These are phyloP conservation scores for Danio rerio DNA, from an alignment of 2,113 vertebrate species.

Conservation along the genomic window DNA sequence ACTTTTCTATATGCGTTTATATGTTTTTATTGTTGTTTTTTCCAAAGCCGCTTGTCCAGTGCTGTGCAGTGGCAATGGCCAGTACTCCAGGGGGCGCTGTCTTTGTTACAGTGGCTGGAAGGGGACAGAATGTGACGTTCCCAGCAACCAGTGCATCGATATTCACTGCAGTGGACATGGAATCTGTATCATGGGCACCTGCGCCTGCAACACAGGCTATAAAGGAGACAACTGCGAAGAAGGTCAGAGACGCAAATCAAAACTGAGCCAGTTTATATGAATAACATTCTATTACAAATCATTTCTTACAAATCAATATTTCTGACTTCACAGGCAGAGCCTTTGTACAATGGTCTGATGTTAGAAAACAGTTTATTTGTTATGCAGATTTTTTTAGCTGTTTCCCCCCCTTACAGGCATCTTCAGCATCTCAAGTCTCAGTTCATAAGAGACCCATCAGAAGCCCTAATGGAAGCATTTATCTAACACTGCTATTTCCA, in stretches of 20 bases:
- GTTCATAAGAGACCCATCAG: constrained; percentile 31
- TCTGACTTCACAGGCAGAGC: neutral
- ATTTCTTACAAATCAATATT: neutral
- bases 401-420: constrained; percentile 6
- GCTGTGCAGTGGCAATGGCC: constrained; percentile 94
- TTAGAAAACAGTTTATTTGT: neutral
- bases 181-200: constrained; percentile 93
- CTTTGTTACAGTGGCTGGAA: constrained; percentile 98
- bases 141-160: constrained; percentile 91
- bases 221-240: constrained; percentile 98
- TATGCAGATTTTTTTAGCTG: neutral
- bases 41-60: constrained; percentile 91
- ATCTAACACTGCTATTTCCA: constrained; percentile 29
- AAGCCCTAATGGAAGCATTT: constrained; percentile 40
- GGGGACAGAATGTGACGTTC: constrained; percentile 95
- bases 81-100: constrained; percentile 96
- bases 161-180: constrained; percentile 93
- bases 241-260: constrained; percentile 77
- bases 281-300: too few species aligned
- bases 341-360: neutral
- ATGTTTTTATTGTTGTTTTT: neutral
- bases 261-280: too few species aligned
- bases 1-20: neutral
- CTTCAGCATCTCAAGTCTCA: constrained; percentile 26
- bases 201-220: constrained; percentile 94